phyloP scores from a whole-genome alignment of 2,888 invertebrate genomes.

The Sinopyrophorus schimmeli region DNA sequence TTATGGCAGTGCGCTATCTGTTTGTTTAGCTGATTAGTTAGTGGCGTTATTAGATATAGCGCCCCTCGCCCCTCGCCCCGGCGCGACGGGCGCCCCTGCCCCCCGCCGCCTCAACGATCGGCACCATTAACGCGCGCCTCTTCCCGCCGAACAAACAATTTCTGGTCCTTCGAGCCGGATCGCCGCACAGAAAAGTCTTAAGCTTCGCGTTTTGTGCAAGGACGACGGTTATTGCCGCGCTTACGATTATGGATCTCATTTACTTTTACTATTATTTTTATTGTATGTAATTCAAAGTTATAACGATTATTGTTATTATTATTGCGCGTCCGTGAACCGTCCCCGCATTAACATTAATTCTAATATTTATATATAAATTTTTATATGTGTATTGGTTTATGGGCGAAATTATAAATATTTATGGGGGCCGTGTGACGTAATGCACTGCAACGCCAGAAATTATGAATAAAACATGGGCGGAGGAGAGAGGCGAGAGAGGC shows the following conservation, averaged over 20 bases:
- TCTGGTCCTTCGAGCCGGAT: too few relatives aligned
- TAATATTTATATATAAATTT: conserved; percentile 43
- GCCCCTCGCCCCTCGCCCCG: too few relatives aligned
- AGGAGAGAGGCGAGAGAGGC: too few relatives aligned
- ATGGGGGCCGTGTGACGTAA: conserved; percentile 38
- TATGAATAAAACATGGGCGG: conserved; percentile 34
- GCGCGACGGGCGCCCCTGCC: too few relatives aligned
- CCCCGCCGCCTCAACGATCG: too few relatives aligned
- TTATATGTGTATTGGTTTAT: too few relatives aligned
- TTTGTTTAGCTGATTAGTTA: conserved; percentile 59
- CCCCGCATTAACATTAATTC: conserved; percentile 37
- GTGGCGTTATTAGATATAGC: conserved; percentile 58
- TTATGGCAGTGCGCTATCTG: conserved; percentile 57
- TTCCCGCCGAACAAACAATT: too few relatives aligned
- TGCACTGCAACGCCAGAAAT: conserved; percentile 25
- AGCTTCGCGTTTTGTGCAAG: conserved; percentile 44
- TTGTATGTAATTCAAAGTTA: conserved; percentile 54
- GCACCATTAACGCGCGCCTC: too few relatives aligned
- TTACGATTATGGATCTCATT: conserved; percentile 53
- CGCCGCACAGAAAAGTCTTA: too few relatives aligned
- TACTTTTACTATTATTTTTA: conserved; percentile 52
- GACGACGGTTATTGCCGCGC: conserved; percentile 48
- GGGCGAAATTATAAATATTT: conserved; percentile 33
- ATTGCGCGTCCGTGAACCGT: conserved; percentile 41
- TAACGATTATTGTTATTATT: conserved; percentile 52